Percentiles rank a stretch among this genome's conserved stretches.
phyloP scores from a whole-genome alignment of 2,888 invertebrate species.

The Parascotia fuliginaria region DNA sequence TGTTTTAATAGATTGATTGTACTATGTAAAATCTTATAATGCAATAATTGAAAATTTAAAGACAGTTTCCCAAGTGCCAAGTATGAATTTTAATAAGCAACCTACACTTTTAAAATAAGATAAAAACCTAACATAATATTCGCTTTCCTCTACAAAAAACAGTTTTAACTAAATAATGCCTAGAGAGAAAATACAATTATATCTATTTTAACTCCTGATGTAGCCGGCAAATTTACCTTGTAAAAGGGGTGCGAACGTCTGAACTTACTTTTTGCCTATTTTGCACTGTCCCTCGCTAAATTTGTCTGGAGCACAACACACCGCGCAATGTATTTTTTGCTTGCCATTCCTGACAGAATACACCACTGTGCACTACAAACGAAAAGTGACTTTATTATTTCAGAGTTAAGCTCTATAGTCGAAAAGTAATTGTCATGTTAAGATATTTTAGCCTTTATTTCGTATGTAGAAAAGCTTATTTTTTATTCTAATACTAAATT shows the following conservation, averaged over 20 bases:
- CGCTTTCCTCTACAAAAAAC: slow-evolving; percentile 2
- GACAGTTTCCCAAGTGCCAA: too few relatives aligned
- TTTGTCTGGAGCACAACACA: slow-evolving; percentile 64
- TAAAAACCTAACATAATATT: neutral
- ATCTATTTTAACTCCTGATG: slow-evolving; percentile 55
- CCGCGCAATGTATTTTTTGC: slow-evolving; percentile 39
- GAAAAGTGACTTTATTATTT: slow-evolving; percentile 54
- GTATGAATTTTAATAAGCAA: too few relatives aligned
- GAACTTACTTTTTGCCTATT: slow-evolving; percentile 52
- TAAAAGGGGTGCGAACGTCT: slow-evolving; percentile 64
- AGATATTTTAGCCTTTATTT: slow-evolving; percentile 43
- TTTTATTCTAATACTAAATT: slow-evolving; percentile 29
- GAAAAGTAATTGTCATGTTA: slow-evolving; percentile 8
- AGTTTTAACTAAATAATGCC: slow-evolving; percentile 25
- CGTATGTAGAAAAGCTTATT: slow-evolving; percentile 35
- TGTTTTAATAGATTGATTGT: too few relatives aligned
- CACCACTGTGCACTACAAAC: slow-evolving; percentile 49
- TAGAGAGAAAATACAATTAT: slow-evolving; percentile 29
- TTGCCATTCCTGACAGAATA: slow-evolving; percentile 45
- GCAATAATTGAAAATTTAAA: too few relatives aligned
- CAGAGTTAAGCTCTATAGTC: slow-evolving; percentile 36
- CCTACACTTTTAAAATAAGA: neutral
- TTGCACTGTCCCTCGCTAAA: slow-evolving; percentile 69
- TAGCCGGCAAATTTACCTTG: slow-evolving; percentile 55
- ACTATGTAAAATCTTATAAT: too few relatives aligned